phyloP scores from a whole-genome alignment of 2,888 invertebrate species.

The Mantis religiosa region DNA sequence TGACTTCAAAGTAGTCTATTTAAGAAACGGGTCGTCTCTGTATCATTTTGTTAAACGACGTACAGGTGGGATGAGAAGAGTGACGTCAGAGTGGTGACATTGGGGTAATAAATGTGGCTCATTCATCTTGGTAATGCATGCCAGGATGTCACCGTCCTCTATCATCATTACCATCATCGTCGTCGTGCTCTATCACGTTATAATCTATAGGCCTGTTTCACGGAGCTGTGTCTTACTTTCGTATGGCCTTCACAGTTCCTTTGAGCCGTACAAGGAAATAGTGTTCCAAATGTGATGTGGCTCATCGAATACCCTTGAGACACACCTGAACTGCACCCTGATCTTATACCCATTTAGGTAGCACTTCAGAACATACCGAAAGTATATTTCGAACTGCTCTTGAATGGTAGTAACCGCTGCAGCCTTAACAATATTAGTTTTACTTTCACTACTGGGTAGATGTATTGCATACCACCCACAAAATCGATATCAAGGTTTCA shows the following conservation, averaged over 20 bases:
- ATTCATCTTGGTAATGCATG: not conserved
- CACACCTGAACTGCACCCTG: no score
- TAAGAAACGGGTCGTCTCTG: not conserved
- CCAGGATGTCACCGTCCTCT: not conserved
- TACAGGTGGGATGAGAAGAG: not conserved
- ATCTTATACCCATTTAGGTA: no score
- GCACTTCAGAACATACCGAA: no score
- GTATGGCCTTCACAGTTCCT: not conserved
- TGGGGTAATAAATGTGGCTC: not conserved
- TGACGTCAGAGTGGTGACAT: not conserved
- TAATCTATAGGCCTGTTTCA: not conserved
- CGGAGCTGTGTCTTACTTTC: not conserved
- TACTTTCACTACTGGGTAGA: no score
- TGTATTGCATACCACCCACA: no score
- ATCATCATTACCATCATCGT: not conserved
- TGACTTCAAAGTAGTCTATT: not conserved
- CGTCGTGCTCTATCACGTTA: not conserved
- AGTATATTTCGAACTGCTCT: no score
- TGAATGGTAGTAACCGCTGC: no score
- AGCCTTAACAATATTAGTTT: no score
- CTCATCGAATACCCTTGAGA: no score
- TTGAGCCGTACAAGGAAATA: no score
- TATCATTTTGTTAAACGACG: not conserved
- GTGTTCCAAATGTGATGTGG: no score
- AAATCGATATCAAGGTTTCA: no score